These are phyloP conservation scores for Ceratosolen fusciceps DNA, from an alignment of 1,140 invertebrate genomes.

Conservation along the genomic window DNA sequence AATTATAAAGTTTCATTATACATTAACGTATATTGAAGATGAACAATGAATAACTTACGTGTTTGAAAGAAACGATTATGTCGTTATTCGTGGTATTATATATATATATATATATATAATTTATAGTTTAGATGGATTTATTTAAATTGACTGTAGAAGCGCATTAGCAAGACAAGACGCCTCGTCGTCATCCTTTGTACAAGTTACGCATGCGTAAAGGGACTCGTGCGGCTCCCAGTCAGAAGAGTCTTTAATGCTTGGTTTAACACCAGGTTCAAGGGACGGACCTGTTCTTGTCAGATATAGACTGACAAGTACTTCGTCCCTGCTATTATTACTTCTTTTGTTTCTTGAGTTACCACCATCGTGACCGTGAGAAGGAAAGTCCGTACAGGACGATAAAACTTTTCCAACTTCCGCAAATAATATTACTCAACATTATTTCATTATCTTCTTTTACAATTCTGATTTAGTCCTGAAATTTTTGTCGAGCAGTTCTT, in stretches of 20 bases:
- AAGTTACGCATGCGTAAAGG: constrained; percentile 55
- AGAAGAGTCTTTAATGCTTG: constrained; percentile 54
- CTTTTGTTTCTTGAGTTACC: constrained; percentile 53
- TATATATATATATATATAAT: no score
- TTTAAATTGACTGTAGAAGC: neutral
- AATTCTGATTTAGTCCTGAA: neutral
- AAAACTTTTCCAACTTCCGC: constrained; percentile 48
- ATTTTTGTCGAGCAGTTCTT: no score
- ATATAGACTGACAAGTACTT: constrained; percentile 9
- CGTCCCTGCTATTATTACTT: constrained; percentile 30
- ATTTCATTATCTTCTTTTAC: neutral
- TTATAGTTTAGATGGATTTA: no score
- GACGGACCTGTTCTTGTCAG: constrained; percentile 52
- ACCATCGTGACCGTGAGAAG: neutral
- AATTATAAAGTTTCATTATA: no score
- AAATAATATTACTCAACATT: neutral
- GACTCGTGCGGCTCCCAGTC: constrained; percentile 47
- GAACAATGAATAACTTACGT: no score
- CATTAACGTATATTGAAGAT: no score
- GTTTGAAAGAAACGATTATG: no score
- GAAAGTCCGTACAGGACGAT: constrained; percentile 46
- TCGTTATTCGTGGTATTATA: no score
- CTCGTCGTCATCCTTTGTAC: constrained; percentile 21
- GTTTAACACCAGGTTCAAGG: constrained; percentile 61
- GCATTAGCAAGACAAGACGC: neutral